Conservation (phyloP, 1,140 invertebrate genomes). For the Eueides isabella region DNA sequence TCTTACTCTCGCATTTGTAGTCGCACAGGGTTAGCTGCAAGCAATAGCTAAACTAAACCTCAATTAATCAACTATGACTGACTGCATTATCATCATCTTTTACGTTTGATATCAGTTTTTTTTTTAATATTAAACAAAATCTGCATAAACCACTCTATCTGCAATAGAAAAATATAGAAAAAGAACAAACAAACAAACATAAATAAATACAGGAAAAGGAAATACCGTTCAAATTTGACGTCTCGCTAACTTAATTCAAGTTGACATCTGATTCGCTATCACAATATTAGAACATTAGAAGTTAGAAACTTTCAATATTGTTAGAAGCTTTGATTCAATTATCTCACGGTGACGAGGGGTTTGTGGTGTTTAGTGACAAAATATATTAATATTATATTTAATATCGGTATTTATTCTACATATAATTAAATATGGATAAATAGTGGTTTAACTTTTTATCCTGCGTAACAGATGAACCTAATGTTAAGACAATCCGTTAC, state of each 20-base stretch:
- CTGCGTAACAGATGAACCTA: background rate
- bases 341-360: background rate
- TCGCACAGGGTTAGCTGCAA: too few relatives aligned
- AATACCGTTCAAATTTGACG: background rate
- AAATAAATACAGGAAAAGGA: background rate
- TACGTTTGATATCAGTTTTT: too few relatives aligned
- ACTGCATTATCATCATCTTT: too few relatives aligned
- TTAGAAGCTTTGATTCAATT: slow-evolving; percentile 9
- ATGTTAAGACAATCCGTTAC: background rate
- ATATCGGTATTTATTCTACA: background rate
- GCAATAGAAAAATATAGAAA: background rate
- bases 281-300: slow-evolving; percentile 10
- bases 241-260: background rate
- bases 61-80: too few relatives aligned
- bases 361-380: background rate
- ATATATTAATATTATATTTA: background rate
- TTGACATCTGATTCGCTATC: slow-evolving; percentile 6
- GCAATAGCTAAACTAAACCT: too few relatives aligned
- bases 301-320: slow-evolving; percentile 3
- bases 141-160: too few relatives aligned
- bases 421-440: background rate
- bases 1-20: too few relatives aligned
- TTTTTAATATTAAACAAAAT: too few relatives aligned
- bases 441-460: too few relatives aligned
- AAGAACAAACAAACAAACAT: background rate